Conservation (phyloP, 2,888 invertebrate species). For the Criorhina ranunculi region DNA sequence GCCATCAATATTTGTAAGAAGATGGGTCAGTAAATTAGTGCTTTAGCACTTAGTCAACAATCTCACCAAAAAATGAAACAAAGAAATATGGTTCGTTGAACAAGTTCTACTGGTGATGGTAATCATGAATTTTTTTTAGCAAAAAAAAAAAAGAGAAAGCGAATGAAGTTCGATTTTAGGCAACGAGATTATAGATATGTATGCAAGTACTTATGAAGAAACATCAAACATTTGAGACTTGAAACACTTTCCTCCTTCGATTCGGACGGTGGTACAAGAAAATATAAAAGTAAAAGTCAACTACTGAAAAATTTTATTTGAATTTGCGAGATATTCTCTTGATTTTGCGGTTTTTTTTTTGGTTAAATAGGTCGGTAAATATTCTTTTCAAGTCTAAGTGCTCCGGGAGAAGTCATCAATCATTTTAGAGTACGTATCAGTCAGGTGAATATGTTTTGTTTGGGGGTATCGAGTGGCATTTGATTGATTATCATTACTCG, state of each 20-base stretch:
- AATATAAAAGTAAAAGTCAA: conserved; percentile 51
- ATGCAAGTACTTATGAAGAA: conserved; percentile 14
- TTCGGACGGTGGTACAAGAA: background rate
- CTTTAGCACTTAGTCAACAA: background rate
- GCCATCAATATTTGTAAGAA: background rate
- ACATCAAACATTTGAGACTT: conserved; percentile 9
- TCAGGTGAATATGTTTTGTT: conserved; percentile 5
- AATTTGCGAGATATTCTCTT: conserved; percentile 1
- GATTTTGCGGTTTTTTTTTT: conserved; percentile 18
- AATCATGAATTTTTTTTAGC: conserved; percentile 34
- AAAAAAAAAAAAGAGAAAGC: conserved; percentile 63
- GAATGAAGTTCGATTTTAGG: conserved; percentile 52
- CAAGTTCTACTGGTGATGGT: conserved; percentile 3
- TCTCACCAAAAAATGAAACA: conserved; percentile 2
- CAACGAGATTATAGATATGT: too few species aligned
- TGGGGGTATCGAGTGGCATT: conserved; percentile 26
- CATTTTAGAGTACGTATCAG: conserved; percentile 31
- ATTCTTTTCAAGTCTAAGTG: background rate
- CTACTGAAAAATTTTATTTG: background rate
- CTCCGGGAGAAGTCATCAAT: conserved; percentile 32
- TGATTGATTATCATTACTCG: conserved; percentile 39
- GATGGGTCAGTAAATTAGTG: conserved; percentile 12
- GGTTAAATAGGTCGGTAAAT: conserved; percentile 12
- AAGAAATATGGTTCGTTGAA: conserved; percentile 26
- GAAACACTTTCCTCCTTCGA: conserved; percentile 19